These are phyloP conservation scores for Chelidonichthys spinosus DNA, from an alignment of 2,797 vertebrate species.

Conservation along the genomic window DNA sequence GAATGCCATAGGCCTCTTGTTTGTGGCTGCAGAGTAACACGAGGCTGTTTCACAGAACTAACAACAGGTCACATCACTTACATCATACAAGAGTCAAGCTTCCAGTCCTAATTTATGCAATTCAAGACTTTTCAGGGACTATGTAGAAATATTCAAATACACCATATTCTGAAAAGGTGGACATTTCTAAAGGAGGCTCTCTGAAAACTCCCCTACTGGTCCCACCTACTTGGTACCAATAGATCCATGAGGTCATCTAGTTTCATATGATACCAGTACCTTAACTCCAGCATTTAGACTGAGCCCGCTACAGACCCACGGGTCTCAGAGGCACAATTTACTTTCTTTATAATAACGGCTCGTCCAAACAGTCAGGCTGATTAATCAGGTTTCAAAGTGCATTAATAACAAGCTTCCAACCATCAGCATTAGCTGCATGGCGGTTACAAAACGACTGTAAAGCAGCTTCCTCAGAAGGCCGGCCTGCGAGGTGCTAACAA, in stretches of 20 bases:
- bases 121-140: too few relatives aligned
- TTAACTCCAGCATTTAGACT: neutral
- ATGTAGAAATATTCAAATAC: too few relatives aligned
- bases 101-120: too few relatives aligned
- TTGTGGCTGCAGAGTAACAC: neutral
- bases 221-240: too few relatives aligned
- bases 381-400: constrained; percentile 3
- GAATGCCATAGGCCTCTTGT: neutral
- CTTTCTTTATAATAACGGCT: constrained; percentile 4
- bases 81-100: too few relatives aligned
- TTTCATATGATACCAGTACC: too few relatives aligned
- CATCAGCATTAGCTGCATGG: neutral
- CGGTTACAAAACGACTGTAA: constrained; percentile 13
- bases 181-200: too few relatives aligned
- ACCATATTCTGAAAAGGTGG: too few relatives aligned
- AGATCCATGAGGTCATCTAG: neutral
- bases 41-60: neutral
- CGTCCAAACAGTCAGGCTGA: neutral
- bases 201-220: neutral
- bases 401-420: constrained; percentile 1
- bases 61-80: neutral
- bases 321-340: neutral
- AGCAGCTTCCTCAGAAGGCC: constrained; percentile 47
- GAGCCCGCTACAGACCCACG: neutral
- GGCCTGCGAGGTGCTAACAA: constrained; percentile 49